Evolutionary conservation across 2,797 vertebrate genomes (phyloP), one percentile per base, ranked within the genome.

Genomic region (Emys orbicularis): DNA sequence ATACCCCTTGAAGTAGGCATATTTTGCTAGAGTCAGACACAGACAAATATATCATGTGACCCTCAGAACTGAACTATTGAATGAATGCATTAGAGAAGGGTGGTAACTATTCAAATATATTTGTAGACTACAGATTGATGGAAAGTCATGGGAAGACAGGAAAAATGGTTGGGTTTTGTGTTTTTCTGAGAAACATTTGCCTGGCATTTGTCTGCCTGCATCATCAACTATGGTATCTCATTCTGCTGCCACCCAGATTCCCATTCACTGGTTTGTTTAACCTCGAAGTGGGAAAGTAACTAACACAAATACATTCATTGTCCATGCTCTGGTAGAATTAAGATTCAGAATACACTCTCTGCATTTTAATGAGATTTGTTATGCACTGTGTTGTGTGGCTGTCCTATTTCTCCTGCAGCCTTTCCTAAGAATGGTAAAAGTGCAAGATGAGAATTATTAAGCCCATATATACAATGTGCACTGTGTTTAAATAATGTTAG

Each of bases 231-330:
- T 77, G 88, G 87, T 90, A 85, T 87, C 82, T 97, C 94, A 91
- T 97, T 97, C 96, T 97, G 83, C 72, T 94, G 93, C 97, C 94
- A 96, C 94, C 37, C 96, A 86, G 95, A 94, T 93, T 97, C 96
- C 96, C 87, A 97, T 98, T 97, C 96, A 97, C 56, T 90, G 92
- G 91, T 97, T 97, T 97, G 95, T 97, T 97, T 97, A 97, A 96
- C 91, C 92, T 97, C 96, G 96, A 97, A 98, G 92, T 94, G 96
- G 91, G 96, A 97, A 97, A 95, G 84, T 92, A 96, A 96, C 94
- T 96, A 97, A 97, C 95, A 97, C 89, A 97, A 97, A 97, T 94
- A 91, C 93, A 95, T 79, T 95, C 96, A 96, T 97, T 98, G 94
- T 97, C 86, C 94, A 41, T 91, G 88, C 90, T 97, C 82, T 97